phyloP scores from a whole-genome alignment of 1,140 invertebrate genomes.

The Armadillidium nasatum region DNA sequence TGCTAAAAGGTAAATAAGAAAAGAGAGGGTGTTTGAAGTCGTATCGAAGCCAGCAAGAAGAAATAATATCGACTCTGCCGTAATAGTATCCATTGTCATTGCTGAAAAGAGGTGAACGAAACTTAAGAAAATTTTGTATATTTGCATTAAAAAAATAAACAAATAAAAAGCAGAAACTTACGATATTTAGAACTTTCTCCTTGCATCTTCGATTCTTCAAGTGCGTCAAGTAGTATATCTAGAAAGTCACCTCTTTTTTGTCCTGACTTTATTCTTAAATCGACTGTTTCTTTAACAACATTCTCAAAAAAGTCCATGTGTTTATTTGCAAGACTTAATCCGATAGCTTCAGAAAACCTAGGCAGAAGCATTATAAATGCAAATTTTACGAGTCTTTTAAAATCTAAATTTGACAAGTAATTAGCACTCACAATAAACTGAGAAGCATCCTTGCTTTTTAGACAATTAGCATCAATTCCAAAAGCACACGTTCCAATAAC shows the following conservation, averaged over 20 bases:
- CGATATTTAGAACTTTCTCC: too few species aligned
- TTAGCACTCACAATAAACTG: too few species aligned
- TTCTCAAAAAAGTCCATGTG: background rate
- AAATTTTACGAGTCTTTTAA: constrained; percentile 16
- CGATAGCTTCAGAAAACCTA: background rate
- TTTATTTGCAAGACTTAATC: background rate
- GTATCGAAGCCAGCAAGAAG: constrained; percentile 24
- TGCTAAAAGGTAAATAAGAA: background rate
- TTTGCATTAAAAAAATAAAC: too few species aligned
- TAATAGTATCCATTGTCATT: background rate
- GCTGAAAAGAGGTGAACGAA: background rate
- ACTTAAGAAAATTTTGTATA: background rate
- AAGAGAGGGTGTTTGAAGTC: background rate
- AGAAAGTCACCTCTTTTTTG: constrained; percentile 19
- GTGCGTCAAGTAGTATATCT: constrained; percentile 17
- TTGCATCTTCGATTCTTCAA: background rate
- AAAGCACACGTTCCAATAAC: constrained; percentile 22
- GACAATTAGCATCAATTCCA: constrained; percentile 9
- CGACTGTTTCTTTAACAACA: constrained; percentile 9
- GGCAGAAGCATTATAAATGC: background rate
- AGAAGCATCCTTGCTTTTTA: constrained; percentile 6
- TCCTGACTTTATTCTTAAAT: background rate
- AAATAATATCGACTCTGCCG: constrained; percentile 17
- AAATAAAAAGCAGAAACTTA: too few species aligned
- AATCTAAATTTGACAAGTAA: too few species aligned